Base-by-base conservation (phyloP, 1,140 invertebrate species). In the Heliothis virescens region DNA sequence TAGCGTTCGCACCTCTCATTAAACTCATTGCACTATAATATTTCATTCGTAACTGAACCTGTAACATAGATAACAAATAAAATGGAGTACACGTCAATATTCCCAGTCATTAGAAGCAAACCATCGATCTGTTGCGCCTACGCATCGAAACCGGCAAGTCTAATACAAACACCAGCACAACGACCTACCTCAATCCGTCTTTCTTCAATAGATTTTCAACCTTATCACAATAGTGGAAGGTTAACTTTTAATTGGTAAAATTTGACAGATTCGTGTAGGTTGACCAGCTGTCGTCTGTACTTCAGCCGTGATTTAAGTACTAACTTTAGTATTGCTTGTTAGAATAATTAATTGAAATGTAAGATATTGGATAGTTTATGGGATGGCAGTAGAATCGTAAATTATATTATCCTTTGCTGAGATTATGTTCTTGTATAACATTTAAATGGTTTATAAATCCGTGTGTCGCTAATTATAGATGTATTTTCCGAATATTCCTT, bases 71-170 rank as follows among this genome's bases (percentile, higher is more conserved):
- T n/a, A 53, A 69, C 26, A 69, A 69, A 69, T 52, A 53, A 50
- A 69, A 69, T 69, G 48, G 47, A 48, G 62, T 69, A 13, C 13
- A 10, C 26, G 48, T 69, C 65, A 69, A 69, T 69, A 69, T 69
- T 69, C 52, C 48, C 47, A 53, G 48, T 69, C 65, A 52, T 69
- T 69, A 69, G 65, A 18, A 21, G 65, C 12, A 29, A 26, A 53
- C 7, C 65, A 48, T 69, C 65, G 52, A 69, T 47, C 65, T 48
- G 48, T 48, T 5, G 10, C 65, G 48, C 65, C 65, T 21, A 69
- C 65, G 48, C 48, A 3, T 4, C 11, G 11, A 26, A 53, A 21
- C 16, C 12, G 5, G 13, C n/a, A 18, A 18, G n/a, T n/a, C n/a
- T n/a, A n/a, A n/a, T n/a, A n/a, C n/a, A n/a, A n/a, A n/a, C n/a